Evolutionary conservation across 2,113 vertebrate genomes (phyloP).

Genomic region (Carlito syrichta): DNA sequence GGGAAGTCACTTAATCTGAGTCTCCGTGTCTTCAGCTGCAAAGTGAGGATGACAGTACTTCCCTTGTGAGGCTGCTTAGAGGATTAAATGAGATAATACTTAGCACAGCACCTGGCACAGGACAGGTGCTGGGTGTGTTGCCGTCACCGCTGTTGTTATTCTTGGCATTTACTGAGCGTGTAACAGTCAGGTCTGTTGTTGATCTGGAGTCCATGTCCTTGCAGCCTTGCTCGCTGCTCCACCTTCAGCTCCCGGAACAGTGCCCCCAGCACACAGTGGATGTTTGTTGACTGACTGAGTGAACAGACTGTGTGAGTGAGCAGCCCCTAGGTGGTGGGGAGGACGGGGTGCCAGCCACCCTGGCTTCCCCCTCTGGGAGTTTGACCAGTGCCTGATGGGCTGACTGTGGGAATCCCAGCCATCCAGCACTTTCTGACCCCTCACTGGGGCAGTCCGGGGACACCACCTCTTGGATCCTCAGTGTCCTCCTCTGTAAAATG

Average conservation of each 20-base stretch:
- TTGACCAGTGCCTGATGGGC: too few relatives aligned
- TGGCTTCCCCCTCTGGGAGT: background rate
- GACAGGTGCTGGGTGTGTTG: background rate
- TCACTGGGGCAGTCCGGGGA: background rate
- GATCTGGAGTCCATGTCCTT: background rate
- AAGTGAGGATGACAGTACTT: fast-evolving
- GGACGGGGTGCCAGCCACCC: background rate
- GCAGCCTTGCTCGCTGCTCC: too few relatives aligned
- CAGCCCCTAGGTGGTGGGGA: background rate
- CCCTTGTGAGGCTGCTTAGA: background rate
- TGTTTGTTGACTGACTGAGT: background rate
- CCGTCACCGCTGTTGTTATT: background rate
- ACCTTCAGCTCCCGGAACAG: background rate
- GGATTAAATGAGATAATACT: background rate
- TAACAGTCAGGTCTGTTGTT: background rate
- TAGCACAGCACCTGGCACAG: background rate
- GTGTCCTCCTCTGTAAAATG: background rate
- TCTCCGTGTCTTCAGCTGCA: background rate
- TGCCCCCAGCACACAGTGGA: fast-evolving
- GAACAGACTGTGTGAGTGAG: background rate
- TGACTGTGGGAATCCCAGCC: background rate
- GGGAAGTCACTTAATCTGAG: background rate
- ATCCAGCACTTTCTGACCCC: background rate
- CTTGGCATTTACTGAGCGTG: background rate
- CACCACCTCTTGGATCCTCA: background rate